Base-by-base conservation (phyloP, 1,140 invertebrate species). In the Bilobella aurantiaca region DNA sequence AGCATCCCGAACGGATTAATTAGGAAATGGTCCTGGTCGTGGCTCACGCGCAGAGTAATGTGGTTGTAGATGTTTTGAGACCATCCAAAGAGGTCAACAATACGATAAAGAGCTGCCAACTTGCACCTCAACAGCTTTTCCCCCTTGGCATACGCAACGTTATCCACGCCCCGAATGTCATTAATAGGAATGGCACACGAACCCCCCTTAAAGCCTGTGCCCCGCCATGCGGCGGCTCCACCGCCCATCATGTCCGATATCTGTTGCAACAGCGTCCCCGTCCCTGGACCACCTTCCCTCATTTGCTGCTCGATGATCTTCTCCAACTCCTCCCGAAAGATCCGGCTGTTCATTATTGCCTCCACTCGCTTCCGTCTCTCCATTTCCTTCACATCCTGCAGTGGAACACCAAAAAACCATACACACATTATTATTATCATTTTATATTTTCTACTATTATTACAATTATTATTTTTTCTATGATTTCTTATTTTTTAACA, bases 21-120 rank as follows among this genome's bases (percentile, higher is more conserved):
- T 74, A 99, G 80, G 78, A 99, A 97, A 73, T 96, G 91, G 77
- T 98, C 95, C 70, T 91, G 85, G 67, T 98, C 94, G 71, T 94
- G 91, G 79, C 92, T 95, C n/a, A 99, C 81, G 57, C 96, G 85
- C 0, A 89, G 86, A 69, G 87, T 86, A 67, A 87, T 83, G 74
- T 88, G 85, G 75, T 88, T 87, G 76, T 85, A 84, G 72, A 89
- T 86, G 64, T 89, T 87, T 76, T 94, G 88, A 3, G 91, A 89
- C 95, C 95, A 99, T 37, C 96, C 96, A 75, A 94, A 92, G 46
- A 98, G 79, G 78, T 99, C 97, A 63, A 98, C 87, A 63, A 99
- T 79, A 76, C 97, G 86, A 79, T 96, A 99, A 3, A 95, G 85
- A 21, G 94, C 86, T 18, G 96, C 96, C 69, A 99, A 78, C 81